phyloP scores from a whole-genome alignment of 1,140 invertebrate species.

The Aphelinus certus region DNA sequence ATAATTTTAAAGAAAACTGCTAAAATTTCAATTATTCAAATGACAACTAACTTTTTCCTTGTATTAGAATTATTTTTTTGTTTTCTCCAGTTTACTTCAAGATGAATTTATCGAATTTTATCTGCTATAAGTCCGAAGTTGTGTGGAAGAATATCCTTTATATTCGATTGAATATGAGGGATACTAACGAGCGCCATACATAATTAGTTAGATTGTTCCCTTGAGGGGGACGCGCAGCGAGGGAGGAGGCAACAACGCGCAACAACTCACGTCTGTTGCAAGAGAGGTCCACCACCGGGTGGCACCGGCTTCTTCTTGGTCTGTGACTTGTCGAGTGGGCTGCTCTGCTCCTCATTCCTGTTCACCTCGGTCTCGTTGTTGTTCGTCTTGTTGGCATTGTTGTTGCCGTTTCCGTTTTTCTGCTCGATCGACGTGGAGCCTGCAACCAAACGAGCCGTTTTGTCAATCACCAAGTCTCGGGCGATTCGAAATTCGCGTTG shows the following conservation, averaged over 20 bases:
- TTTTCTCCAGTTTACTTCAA: background rate
- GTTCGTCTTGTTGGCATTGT: constrained; percentile 61
- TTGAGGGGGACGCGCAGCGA: too few relatives aligned
- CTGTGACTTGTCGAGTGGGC: constrained; percentile 54
- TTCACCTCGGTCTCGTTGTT: constrained; percentile 61
- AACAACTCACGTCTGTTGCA: constrained; percentile 65
- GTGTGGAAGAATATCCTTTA: too few relatives aligned
- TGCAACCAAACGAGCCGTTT: constrained; percentile 34
- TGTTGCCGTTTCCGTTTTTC: constrained; percentile 60
- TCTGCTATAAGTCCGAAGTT: too few relatives aligned
- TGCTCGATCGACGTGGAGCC: constrained; percentile 60
- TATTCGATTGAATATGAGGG: too few relatives aligned
- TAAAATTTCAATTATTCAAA: too few relatives aligned
- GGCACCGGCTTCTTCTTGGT: constrained; percentile 57
- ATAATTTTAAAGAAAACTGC: too few relatives aligned
- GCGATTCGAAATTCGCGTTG: too few relatives aligned
- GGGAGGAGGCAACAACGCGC: too few relatives aligned
- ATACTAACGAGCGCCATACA: background rate
- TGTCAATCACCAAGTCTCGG: too few relatives aligned
- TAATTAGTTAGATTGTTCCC: too few relatives aligned
- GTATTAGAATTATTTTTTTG: background rate
- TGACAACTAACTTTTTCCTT: too few relatives aligned
- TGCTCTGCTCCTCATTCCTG: constrained; percentile 60
- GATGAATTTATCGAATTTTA: background rate
- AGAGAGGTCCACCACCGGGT: constrained; percentile 62